Evolutionary conservation across 2,113 vertebrate genomes (phyloP), one percentile per base, ranked within the genome.

Genomic region (Oxyruncus cristatus): DNA sequence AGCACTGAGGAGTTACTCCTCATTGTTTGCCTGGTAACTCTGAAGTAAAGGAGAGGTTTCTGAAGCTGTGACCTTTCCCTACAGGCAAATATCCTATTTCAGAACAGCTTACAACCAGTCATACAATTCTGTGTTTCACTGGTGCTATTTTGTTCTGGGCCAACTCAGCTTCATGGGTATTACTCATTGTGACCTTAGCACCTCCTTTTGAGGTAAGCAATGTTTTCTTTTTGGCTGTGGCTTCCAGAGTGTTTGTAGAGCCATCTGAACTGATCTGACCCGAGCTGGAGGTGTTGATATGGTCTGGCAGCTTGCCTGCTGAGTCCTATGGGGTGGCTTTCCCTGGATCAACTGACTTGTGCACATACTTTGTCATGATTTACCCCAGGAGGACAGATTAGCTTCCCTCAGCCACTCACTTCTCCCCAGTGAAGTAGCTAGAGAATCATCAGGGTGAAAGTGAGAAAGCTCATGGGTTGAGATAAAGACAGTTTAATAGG

Each of bases 361-460:
- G 41, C 5, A 0, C 1, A 0, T 13, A 32, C 28, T 30, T 3
- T 7, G 28, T 63, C 3, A 0, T 11, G 44, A 19, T 65, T 85
- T 61, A 32, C 20, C 14, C 11, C 8, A 1, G 0, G 4, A 4
- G 3, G 6, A 11, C 44, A 70, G 23, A 39, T 55, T 14, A 35
- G 39, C 15, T 14, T 20, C 19, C 11, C 14, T 5, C 28, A 35
- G 30, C 12, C 4, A 1, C 41, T 17, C 0, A 0, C 10, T 58
- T 32, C 39, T 10, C 19, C 20, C 5, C 16, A 8, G 24, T 3
- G 2, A 26, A 6, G 27, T 21, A 5, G 18, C 20, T 17, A 33
- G 33, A 32, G 19, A 27, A 33, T 5, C 4, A 0, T 12, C 44
- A 35, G 11, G 10, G 18, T 49, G 28, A 33, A 77, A 79, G 28